Percentiles rank a stretch among this genome's conserved stretches.
These are phyloP conservation scores for Glyptemys insculpta DNA, from an alignment of 2,797 vertebrate genomes.

Conservation along the genomic window DNA sequence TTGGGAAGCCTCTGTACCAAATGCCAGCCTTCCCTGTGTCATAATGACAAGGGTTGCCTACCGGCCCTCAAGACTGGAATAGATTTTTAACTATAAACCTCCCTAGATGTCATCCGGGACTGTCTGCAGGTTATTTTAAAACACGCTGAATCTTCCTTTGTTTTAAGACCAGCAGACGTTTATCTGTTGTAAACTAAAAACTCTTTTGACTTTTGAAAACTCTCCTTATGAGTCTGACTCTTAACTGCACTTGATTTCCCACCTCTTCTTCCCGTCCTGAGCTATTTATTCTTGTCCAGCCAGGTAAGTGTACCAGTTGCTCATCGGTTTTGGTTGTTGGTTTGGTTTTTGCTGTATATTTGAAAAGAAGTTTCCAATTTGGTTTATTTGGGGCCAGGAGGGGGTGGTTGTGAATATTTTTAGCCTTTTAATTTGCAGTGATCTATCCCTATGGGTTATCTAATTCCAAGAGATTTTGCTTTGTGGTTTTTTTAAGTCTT, in stretches of 20 bases:
- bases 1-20: not conserved
- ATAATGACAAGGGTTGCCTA: accelerated
- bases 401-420: conserved; percentile 56
- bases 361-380: conserved; percentile 2
- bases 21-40: not conserved
- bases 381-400: conserved; percentile 20
- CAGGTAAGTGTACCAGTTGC: conserved; percentile 16
- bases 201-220: not conserved
- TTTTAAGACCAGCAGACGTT: not conserved
- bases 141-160: conserved; percentile 2
- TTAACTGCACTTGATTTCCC: not conserved
- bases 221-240: not conserved
- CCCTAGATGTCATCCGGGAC: not conserved
- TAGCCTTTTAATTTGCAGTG: conserved; percentile 63
- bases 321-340: not conserved
- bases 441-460: conserved; percentile 15
- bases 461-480: conserved; percentile 47
- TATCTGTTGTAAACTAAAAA: not conserved
- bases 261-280: not conserved
- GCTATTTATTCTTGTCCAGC: not conserved
- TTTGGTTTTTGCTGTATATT: not conserved
- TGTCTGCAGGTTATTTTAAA: not conserved
- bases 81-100: not conserved
- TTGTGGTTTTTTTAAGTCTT: conserved; percentile 5
- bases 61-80: not conserved